phyloP scores from a whole-genome alignment of 2,113 vertebrate species.

The Mesocricetus auratus region DNA sequence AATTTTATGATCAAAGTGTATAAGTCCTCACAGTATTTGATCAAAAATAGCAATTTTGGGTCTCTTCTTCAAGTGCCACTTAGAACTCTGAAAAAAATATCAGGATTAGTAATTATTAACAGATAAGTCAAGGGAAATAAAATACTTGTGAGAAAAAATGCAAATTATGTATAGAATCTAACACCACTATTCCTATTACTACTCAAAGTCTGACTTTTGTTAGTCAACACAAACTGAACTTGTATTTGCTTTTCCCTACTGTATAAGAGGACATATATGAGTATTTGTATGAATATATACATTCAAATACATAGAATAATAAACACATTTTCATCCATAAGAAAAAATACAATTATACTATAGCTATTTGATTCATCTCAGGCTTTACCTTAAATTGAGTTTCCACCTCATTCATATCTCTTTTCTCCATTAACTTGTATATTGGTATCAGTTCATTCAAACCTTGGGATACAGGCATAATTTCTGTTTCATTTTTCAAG shows the following conservation, averaged over 20 bases:
- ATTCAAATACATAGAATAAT: not conserved
- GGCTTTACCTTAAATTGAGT: conserved; percentile 84
- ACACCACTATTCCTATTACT: not conserved
- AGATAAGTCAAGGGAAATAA: conserved; percentile 44
- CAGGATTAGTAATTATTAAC: not conserved
- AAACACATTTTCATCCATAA: not conserved
- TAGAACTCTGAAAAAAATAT: conserved; percentile 35
- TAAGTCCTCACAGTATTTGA: conserved; percentile 41
- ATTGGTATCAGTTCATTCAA: conserved; percentile 92
- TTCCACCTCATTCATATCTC: conserved; percentile 88
- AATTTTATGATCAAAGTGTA: conserved; percentile 54
- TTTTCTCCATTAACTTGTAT: conserved; percentile 95
- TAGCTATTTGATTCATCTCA: not conserved
- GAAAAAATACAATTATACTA: conserved; percentile 19
- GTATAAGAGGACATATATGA: not conserved
- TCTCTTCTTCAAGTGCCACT: not conserved
- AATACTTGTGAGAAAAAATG: not conserved
- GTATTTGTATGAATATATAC: not conserved
- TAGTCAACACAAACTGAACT: conserved; percentile 12
- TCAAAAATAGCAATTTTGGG: conserved; percentile 18
- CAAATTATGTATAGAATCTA: conserved; percentile 1
- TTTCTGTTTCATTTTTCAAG: conserved; percentile 91
- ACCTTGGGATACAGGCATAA: conserved; percentile 93
- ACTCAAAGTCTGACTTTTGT: not conserved
- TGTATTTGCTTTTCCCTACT: conserved; percentile 50